Conservation (phyloP, 2,888 invertebrate genomes). For the Dicycla oo region DNA sequence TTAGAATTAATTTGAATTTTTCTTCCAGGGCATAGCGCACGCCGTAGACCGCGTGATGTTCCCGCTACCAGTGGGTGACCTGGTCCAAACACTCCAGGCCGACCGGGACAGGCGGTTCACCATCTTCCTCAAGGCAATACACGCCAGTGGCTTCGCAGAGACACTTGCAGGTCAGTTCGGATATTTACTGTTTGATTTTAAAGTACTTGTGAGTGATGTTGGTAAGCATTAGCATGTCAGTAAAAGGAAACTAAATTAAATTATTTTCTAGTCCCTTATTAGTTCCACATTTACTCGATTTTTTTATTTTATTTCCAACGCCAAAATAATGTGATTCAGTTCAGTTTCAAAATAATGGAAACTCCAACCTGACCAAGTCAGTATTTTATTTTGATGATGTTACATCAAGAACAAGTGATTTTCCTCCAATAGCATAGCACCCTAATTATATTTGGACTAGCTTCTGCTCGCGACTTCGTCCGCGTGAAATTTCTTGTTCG, state of each 20-base stretch:
- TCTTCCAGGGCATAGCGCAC: constrained; percentile 93
- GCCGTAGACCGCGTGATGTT: constrained; percentile 97
- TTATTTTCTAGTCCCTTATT: neutral
- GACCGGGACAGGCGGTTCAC: constrained; percentile 95
- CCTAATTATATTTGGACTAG: neutral
- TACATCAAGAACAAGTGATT: neutral
- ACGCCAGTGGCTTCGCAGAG: constrained; percentile 94
- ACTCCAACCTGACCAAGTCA: neutral
- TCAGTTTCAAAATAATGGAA: neutral
- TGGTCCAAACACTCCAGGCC: constrained; percentile 95
- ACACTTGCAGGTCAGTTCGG: constrained; percentile 91
- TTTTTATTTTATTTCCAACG: neutral
- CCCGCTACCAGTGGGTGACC: constrained; percentile 96
- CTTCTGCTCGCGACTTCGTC: too few species aligned
- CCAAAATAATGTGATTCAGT: neutral
- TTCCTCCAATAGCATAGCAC: neutral
- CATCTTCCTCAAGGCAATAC: constrained; percentile 94
- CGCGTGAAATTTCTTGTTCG: too few species aligned
- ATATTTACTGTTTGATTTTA: neutral
- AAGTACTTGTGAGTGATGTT: neutral
- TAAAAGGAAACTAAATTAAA: too few species aligned
- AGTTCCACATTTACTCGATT: too few species aligned
- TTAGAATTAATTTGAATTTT: neutral
- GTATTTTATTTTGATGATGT: neutral
- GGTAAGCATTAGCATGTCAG: neutral